Conservation (phyloP, 1,140 invertebrate genomes). For the Drepana arcuata region DNA sequence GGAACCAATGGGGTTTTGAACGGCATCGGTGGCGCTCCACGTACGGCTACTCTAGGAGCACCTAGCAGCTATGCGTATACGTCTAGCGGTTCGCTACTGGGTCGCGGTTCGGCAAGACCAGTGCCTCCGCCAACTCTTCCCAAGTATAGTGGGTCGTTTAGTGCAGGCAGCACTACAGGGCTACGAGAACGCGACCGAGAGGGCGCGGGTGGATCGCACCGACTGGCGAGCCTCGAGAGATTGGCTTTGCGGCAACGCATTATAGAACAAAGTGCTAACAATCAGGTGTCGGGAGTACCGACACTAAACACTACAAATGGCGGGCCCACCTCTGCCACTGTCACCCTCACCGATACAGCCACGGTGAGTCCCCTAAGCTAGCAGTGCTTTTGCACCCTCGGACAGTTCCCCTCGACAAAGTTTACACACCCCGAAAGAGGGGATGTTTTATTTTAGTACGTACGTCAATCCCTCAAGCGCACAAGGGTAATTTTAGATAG, state of each 20-base stretch:
- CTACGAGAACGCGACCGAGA: constrained; percentile 66
- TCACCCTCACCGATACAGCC: constrained; percentile 64
- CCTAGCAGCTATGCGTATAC: constrained; percentile 65
- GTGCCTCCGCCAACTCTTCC: constrained; percentile 78
- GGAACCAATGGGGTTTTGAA: constrained; percentile 53
- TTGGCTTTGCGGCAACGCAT: constrained; percentile 80
- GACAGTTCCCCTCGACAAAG: constrained; percentile 50
- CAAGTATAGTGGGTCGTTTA: constrained; percentile 72
- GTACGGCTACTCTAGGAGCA: constrained; percentile 58
- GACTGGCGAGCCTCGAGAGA: constrained; percentile 80
- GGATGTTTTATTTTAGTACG: constrained; percentile 48
- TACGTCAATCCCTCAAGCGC: constrained; percentile 26
- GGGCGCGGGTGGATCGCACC: constrained; percentile 74
- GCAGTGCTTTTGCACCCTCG: constrained; percentile 52
- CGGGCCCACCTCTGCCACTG: constrained; percentile 55
- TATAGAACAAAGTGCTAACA: constrained; percentile 73
- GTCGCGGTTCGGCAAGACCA: constrained; percentile 66
- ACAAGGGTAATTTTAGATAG: constrained; percentile 9
- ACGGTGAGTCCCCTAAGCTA: constrained; percentile 64
- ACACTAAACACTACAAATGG: constrained; percentile 28
- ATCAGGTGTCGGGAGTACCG: constrained; percentile 39
- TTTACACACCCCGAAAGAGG: constrained; percentile 50
- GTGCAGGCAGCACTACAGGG: constrained; percentile 65
- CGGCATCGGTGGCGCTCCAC: constrained; percentile 50
- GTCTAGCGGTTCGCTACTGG: constrained; percentile 56